These are phyloP conservation scores for Terrapene triunguis DNA, from an alignment of 2,113 vertebrate species.

Conservation along the genomic window DNA sequence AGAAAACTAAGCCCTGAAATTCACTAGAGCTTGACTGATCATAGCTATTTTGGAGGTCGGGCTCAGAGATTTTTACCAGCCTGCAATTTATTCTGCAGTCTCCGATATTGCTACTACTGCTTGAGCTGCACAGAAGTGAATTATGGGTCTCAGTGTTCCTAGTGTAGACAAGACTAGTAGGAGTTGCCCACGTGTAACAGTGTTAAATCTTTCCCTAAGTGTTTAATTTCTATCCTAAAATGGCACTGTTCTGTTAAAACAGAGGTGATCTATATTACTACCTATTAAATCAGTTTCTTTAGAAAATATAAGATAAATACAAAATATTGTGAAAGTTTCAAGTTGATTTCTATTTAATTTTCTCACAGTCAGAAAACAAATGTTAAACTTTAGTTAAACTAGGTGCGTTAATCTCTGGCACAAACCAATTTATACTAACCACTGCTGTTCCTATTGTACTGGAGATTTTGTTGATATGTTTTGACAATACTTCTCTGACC, in stretches of 20 bases:
- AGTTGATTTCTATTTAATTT: not conserved
- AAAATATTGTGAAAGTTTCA: not conserved
- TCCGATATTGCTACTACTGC: not conserved
- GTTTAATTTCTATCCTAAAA: not conserved
- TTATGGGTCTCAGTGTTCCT: not conserved
- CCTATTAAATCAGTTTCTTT: not conserved
- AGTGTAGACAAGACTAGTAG: not conserved
- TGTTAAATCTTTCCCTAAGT: not conserved
- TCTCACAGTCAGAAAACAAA: not conserved
- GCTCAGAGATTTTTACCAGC: not conserved
- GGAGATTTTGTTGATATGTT: not conserved
- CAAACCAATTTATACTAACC: not conserved
- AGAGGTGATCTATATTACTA: not conserved
- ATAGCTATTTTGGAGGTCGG: not conserved
- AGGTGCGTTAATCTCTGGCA: not conserved
- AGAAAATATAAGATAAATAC: not conserved
- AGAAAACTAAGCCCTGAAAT: not conserved
- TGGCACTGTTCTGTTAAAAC: not conserved
- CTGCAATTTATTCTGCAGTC: not conserved
- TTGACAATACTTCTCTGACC: not conserved
- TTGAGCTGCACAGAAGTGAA: not conserved
- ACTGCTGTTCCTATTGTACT: rapidly evolving
- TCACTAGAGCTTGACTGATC: not conserved
- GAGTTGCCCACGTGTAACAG: rapidly evolving
- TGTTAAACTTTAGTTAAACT: not conserved